A percentile compares a stretch with the other conserved stretches of the same genome.
phyloP scores from a whole-genome alignment of 2,113 vertebrate genomes.

The Podarcis cretensis region DNA sequence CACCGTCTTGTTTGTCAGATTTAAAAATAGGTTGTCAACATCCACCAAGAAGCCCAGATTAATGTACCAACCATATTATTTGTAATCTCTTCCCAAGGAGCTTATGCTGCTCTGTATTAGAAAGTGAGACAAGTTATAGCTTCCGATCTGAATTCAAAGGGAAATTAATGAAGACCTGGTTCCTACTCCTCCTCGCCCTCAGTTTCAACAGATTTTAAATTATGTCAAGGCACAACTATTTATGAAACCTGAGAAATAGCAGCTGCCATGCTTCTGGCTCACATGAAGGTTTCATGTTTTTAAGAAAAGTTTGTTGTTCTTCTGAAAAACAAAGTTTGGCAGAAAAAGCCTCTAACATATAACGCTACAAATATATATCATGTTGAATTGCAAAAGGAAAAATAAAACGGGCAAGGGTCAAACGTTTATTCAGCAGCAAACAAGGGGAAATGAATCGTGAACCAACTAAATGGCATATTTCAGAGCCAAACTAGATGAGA shows the following conservation, averaged over 20 bases:
- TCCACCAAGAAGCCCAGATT: slow-evolving; percentile 46
- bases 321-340: background rate
- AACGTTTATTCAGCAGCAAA: background rate
- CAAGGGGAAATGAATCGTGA: background rate
- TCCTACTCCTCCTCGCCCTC: background rate
- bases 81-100: slow-evolving; percentile 45
- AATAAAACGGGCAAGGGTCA: too few species aligned
- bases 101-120: slow-evolving; percentile 43
- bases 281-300: background rate
- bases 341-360: background rate
- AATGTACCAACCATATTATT: slow-evolving; percentile 41
- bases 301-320: background rate
- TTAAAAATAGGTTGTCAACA: slow-evolving; percentile 32
- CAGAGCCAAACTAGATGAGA: background rate
- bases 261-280: background rate
- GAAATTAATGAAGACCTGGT: background rate
- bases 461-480: background rate
- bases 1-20: background rate
- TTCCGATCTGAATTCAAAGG: slow-evolving; percentile 34
- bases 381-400: background rate
- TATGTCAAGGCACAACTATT: background rate
- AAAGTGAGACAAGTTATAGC: slow-evolving; percentile 37
- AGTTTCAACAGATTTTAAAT: background rate
- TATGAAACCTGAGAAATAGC: background rate
- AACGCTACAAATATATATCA: background rate